phyloP scores from a whole-genome alignment of 2,888 invertebrate species.

The Apeira syringaria region DNA sequence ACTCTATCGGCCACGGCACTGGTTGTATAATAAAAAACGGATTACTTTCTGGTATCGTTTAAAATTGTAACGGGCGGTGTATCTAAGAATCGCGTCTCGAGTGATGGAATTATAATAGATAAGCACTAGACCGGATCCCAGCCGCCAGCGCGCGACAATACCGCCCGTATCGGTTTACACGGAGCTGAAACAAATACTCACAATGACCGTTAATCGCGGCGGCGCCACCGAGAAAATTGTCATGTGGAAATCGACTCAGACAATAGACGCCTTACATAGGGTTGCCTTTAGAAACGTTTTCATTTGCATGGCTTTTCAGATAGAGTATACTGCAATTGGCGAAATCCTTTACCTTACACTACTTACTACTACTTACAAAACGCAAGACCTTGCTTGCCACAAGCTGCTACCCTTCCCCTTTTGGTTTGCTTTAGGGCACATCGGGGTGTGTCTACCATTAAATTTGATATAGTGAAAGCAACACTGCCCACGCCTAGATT shows the following conservation, averaged over 20 bases:
- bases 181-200: conserved; percentile 72
- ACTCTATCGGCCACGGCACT: conserved; percentile 18
- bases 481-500: conserved; percentile 57
- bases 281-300: conserved; percentile 21
- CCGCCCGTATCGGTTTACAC: conserved; percentile 71
- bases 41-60: conserved; percentile 63
- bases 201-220: conserved; percentile 69
- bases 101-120: conserved; percentile 72
- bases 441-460: conserved; percentile 42
- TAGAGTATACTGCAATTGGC: too few species aligned
- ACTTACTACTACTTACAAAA: too few species aligned
- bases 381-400: too few species aligned
- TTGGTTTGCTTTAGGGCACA: conserved; percentile 13
- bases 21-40: conserved; percentile 62
- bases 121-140: conserved; percentile 75
- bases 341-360: too few species aligned
- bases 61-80: conserved; percentile 66
- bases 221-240: conserved; percentile 73
- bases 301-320: conserved; percentile 1
- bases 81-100: conserved; percentile 64
- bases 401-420: neutral
- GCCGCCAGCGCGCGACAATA: conserved; percentile 70
- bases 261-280: conserved; percentile 27
- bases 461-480: conserved; percentile 46
- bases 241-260: conserved; percentile 63